phyloP scores from a whole-genome alignment of 2,888 invertebrate genomes.

The Timema podura region DNA sequence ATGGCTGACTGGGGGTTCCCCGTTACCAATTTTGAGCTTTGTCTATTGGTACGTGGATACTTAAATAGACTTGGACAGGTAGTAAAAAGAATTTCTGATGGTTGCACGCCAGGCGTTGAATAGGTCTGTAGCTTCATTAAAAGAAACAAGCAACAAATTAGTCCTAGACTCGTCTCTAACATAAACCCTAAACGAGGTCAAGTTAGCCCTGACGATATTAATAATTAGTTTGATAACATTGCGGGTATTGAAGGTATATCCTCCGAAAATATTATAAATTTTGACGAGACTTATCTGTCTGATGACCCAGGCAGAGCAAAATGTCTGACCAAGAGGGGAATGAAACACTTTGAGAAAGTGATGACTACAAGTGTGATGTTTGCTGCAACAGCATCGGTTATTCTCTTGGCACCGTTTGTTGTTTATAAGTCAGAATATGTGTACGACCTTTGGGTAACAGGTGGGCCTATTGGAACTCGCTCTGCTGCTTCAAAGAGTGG shows the following conservation, averaged over 20 bases:
- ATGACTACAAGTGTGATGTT: constrained; percentile 41
- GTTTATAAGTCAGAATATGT: constrained; percentile 39
- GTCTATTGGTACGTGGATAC: background rate
- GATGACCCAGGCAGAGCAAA: constrained; percentile 40
- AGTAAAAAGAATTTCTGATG: background rate
- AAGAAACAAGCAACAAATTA: background rate
- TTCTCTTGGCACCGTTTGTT: constrained; percentile 40
- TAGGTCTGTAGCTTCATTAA: background rate
- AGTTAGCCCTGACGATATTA: background rate
- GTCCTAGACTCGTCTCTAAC: background rate
- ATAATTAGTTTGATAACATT: background rate
- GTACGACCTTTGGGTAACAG: constrained; percentile 36
- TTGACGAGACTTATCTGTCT: constrained; percentile 41
- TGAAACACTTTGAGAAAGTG: constrained; percentile 40
- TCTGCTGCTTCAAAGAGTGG: constrained; percentile 37
- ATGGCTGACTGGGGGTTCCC: background rate
- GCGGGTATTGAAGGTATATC: background rate
- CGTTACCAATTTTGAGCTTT: background rate
- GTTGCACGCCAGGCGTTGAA: background rate
- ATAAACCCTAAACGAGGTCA: background rate
- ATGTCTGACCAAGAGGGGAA: constrained; percentile 36
- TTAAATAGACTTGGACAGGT: background rate
- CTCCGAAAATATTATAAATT: constrained; percentile 37
- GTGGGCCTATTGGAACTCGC: constrained; percentile 35
- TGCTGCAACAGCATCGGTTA: constrained; percentile 39